Evolutionary conservation across 2,797 vertebrate species (phyloP).

Genomic region (Balearica regulorum): DNA sequence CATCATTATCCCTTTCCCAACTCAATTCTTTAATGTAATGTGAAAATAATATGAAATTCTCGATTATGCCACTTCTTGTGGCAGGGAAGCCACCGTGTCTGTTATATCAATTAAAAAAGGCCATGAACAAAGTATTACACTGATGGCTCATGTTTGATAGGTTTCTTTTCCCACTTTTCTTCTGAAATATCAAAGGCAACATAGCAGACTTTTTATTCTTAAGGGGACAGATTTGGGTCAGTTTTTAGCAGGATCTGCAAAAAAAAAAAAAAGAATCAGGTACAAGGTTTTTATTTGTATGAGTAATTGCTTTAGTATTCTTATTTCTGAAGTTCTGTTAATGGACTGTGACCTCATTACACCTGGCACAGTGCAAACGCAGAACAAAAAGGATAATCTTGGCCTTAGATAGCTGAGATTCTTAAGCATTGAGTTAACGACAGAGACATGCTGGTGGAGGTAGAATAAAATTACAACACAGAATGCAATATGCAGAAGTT

Average conservation of each 20-base stretch:
- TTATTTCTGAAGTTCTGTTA: constrained; percentile 21
- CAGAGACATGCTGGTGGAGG: background rate
- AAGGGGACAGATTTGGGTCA: background rate
- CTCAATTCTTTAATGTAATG: background rate
- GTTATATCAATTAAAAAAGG: background rate
- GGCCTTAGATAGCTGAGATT: background rate
- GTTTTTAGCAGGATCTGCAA: background rate
- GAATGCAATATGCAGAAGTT: background rate
- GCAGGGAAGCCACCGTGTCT: background rate
- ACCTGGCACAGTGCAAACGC: background rate
- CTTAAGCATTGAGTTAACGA: background rate
- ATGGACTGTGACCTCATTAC: constrained; percentile 28
- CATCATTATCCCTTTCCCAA: background rate
- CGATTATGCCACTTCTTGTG: background rate
- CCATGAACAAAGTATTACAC: background rate
- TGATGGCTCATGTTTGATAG: background rate
- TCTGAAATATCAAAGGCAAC: constrained; percentile 11
- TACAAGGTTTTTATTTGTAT: constrained; percentile 12
- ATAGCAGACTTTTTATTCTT: background rate
- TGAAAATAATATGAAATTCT: background rate
- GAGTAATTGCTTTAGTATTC: constrained; percentile 25
- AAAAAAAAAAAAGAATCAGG: background rate
- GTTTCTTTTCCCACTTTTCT: background rate
- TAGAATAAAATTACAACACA: background rate
- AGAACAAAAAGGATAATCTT: background rate